These are phyloP conservation scores for Egretta garzetta DNA, from an alignment of 2,113 vertebrate genomes.

Conservation along the genomic window DNA sequence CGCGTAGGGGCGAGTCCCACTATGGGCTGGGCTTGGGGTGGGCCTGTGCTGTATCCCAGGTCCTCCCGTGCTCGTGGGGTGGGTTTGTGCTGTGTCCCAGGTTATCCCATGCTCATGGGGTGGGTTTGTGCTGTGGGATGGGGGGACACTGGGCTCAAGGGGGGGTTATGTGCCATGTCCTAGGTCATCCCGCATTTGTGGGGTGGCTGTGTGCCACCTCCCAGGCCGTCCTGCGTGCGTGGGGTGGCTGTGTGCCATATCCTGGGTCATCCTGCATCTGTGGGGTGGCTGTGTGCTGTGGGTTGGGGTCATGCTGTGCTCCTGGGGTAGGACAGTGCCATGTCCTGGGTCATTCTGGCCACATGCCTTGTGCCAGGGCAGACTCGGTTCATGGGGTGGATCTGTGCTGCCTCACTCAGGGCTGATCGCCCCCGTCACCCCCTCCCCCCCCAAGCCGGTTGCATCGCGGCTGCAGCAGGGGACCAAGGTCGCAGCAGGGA, in stretches of 20 bases:
- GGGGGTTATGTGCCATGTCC: background rate
- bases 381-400: accelerated
- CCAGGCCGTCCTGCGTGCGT: background rate
- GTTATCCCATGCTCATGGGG: background rate
- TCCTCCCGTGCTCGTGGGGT: background rate
- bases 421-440: accelerated
- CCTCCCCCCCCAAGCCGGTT: accelerated
- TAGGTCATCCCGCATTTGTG: background rate
- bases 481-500: background rate
- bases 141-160: background rate
- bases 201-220: background rate
- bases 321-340: background rate
- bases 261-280: too few species aligned
- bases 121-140: background rate
- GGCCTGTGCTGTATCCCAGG: background rate
- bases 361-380: accelerated
- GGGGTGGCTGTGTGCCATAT: too few species aligned
- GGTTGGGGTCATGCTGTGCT: background rate
- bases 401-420: accelerated
- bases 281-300: too few species aligned
- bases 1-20: background rate
- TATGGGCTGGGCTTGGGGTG: background rate
- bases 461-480: accelerated
- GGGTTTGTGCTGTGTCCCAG: background rate
- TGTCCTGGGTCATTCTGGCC: background rate